Evolutionary conservation across 2,797 vertebrate genomes (phyloP), one percentile per base, ranked within the genome.

Genomic region (Xerus rutilus): DNA sequence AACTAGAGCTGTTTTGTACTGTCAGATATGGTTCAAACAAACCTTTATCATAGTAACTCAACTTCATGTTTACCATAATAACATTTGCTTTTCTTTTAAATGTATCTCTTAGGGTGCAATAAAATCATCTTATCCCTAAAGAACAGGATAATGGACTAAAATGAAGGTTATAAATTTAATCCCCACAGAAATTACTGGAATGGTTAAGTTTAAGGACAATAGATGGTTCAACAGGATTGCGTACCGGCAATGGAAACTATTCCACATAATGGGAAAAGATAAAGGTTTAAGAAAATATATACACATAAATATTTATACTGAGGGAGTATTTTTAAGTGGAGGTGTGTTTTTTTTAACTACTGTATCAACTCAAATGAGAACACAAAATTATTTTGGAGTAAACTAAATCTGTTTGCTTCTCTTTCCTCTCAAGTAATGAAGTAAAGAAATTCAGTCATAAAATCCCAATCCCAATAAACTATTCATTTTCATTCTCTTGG

Each of bases 231-330:
- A 82, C 32, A 74, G 72, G 35, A 83, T 82, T 87, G 64, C 86
- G 47, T 67, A 89, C 72, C 86, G 91, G 49, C 89, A 84, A 94
- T 86, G 62, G 94, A 95, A 94, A 82, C 67, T 62, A 77, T 47
- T 77, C 83, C 76, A 91, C 0, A 9, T 72, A 93, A 89, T 87
- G 95, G 96, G 89, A 89, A 92, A 96, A 89, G 62, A 94, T 52
- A 0, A 0, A 94, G 70, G 23, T 87, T 96, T 96, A 91, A 85
- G 83, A 97, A 97, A 97, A 91, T 64, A 93, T 39, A 94, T 77
- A 83, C 72, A 93, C 23, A 64, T 86, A 94, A 93, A 97, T 95
- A 93, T 95, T 95, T 96, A 95, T 76, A 67, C 81, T 28, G 28
- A 92, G 39, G 54, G 35, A 86, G 39, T 83, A 94, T 94, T 96